These are phyloP conservation scores for Plusia festucae DNA, from an alignment of 2,888 invertebrate genomes.

Conservation along the genomic window DNA sequence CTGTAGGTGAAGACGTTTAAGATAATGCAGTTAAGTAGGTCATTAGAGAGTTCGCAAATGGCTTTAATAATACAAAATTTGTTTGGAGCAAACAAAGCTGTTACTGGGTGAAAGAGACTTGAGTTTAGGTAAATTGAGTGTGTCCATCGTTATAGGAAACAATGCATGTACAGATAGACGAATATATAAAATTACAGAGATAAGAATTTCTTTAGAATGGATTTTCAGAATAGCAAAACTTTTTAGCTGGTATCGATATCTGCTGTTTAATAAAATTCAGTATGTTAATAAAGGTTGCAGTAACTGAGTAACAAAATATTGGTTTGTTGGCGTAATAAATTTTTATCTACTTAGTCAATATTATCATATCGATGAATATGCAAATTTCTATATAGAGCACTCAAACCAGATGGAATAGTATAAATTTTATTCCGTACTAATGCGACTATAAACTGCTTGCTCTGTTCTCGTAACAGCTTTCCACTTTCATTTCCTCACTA, in stretches of 20 bases:
- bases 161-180: not conserved
- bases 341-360: slow-evolving; percentile 23
- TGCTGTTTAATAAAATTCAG: no score
- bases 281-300: slow-evolving; percentile 32
- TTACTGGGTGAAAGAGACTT: slow-evolving; percentile 25
- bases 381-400: slow-evolving; percentile 42
- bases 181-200: no score
- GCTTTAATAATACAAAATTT: slow-evolving; percentile 54
- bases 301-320: slow-evolving; percentile 18
- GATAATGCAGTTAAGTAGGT: slow-evolving; percentile 74
- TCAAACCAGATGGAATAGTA: slow-evolving; percentile 22
- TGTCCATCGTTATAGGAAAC: not conserved
- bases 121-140: not conserved
- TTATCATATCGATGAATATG: slow-evolving; percentile 46
- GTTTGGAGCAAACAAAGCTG: slow-evolving; percentile 51
- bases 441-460: slow-evolving; percentile 69
- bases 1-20: slow-evolving; percentile 72
- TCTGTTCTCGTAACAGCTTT: slow-evolving; percentile 84
- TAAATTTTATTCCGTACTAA: slow-evolving; percentile 56
- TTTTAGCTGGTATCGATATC: not conserved
- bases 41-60: slow-evolving; percentile 67
- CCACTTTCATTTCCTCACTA: slow-evolving; percentile 86
- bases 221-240: not conserved
- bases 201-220: not conserved
- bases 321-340: slow-evolving; percentile 26